phyloP scores from a whole-genome alignment of 2,888 invertebrate genomes.

The Erynnis tages region DNA sequence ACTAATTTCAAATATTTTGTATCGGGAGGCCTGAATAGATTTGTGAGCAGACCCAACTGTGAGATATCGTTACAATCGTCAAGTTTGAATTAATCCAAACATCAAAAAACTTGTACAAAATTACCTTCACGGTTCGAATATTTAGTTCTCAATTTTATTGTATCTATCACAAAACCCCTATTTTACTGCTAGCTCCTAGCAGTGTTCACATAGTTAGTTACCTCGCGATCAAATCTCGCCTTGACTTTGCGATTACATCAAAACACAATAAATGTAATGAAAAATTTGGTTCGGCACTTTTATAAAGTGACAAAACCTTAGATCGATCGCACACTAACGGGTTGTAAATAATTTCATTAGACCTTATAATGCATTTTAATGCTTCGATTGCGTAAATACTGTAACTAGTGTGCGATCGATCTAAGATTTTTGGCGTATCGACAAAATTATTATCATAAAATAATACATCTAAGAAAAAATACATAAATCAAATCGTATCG shows the following conservation, averaged over 20 bases:
- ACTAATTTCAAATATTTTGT: too few species aligned
- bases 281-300: conserved; percentile 44
- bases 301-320: conserved; percentile 45
- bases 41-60: background rate
- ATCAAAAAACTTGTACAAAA: conserved; percentile 70
- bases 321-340: conserved; percentile 27
- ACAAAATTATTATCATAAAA: conserved; percentile 49
- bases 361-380: background rate
- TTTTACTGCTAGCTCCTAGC: conserved; percentile 79
- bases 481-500: conserved; percentile 54
- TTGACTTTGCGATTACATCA: conserved; percentile 55
- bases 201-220: conserved; percentile 61
- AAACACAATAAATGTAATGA: conserved; percentile 39
- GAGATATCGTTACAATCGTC: conserved; percentile 17
- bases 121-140: conserved; percentile 60
- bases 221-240: conserved; percentile 56
- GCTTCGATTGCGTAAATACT: background rate
- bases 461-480: conserved; percentile 56
- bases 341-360: background rate
- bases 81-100: conserved; percentile 39
- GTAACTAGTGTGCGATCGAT: conserved; percentile 1
- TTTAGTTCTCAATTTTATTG: conserved; percentile 76
- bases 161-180: conserved; percentile 77
- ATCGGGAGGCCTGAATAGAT: too few species aligned
- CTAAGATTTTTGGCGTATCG: conserved; percentile 45